A percentile compares a stretch with the other conserved stretches of the same genome.
These are phyloP conservation scores for Flabesymbios commensalis DNA, from an alignment of 2,888 invertebrate genomes.

Conservation along the genomic window DNA sequence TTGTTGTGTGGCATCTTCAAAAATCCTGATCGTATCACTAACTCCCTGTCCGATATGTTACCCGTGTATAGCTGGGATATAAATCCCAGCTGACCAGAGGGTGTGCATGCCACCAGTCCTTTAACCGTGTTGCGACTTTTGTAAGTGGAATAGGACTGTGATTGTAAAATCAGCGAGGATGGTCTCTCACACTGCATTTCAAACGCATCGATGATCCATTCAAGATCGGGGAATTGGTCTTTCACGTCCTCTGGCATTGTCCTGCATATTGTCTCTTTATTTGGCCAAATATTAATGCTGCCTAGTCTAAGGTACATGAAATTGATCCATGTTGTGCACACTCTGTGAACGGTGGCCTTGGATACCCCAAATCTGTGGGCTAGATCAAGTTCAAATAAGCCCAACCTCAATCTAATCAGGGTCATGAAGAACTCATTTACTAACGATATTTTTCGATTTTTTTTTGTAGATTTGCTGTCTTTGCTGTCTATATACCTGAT, in stretches of 20 bases:
- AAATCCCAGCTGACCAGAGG: constrained; percentile 16
- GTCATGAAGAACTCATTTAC: constrained; percentile 3
- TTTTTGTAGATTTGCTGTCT: too few relatives aligned
- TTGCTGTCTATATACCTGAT: too few relatives aligned
- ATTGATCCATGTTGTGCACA: constrained; percentile 4
- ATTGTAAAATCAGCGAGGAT: constrained; percentile 1
- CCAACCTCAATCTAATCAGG: constrained; percentile 1
- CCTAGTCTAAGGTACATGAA: constrained; percentile 8
- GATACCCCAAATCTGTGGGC: constrained; percentile 1
- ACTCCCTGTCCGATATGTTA: constrained; percentile 16
- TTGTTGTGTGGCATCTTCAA: constrained; percentile 9
- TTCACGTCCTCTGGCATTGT: constrained; percentile 12
- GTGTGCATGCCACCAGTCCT: constrained; percentile 9
- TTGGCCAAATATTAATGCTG: constrained; percentile 8
- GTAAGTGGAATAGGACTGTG: constrained; percentile 8
- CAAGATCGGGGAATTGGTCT: constrained; percentile 11
- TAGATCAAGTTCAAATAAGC: not conserved
- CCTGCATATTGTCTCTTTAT: not conserved
- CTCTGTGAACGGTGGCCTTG: not conserved
- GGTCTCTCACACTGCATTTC: constrained; percentile 8
- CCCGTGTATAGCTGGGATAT: constrained; percentile 17
- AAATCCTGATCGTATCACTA: constrained; percentile 6
- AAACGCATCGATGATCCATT: constrained; percentile 17
- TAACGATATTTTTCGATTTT: not conserved
- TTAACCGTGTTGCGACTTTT: constrained; percentile 16